Evolutionary conservation across 1,140 invertebrate species (phyloP), one percentile per base, ranked within the genome.

Genomic region (Orius insidiosus): DNA sequence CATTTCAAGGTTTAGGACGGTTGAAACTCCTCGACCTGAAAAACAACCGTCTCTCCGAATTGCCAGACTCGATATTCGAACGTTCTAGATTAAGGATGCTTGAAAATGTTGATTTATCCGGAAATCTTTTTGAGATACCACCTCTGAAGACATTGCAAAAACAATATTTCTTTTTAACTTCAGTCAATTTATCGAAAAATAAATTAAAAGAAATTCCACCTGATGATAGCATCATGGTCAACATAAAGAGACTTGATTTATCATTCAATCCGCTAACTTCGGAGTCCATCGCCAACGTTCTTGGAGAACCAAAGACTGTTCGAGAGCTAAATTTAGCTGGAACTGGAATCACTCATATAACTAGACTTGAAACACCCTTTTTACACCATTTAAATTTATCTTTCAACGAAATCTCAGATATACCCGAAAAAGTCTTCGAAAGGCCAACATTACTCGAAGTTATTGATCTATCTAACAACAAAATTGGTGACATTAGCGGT

Each of bases 261-360:
- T 88, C 84, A 2, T 81, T 76, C 51, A 93, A 92, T 69, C 82
- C 84, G 0, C 60, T 93, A 1, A 75, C 76, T 3, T 60, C 70
- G 43, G 74, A 79, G 51, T 74, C 85, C 0, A 67, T 90, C 3
- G 66, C 61, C 7, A 80, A 79, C 56, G 73, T 93, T 32, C 59
- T 93, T 0, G 80, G 78, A 36, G 86, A 92, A 58, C 86, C 86
- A 0, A 93, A 92, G 67, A 86, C 85, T 0, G 75, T 87, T 0
- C 61, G 85, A 40, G 72, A 76, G 37, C 62, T 93, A 7, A 87
- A 85, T 60, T 62, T 93, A 15, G 83, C 85, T 0, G 73, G 76
- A 34, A 85, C 80, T 2, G 78, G 80, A 8, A 78, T 89, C 5
- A 71, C 63, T 37, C 57, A 63, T 4, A 60, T 88, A 3, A 66